Evolutionary conservation across 2,113 vertebrate genomes (phyloP).

Genomic region (Nycticryphes semicollaris): DNA sequence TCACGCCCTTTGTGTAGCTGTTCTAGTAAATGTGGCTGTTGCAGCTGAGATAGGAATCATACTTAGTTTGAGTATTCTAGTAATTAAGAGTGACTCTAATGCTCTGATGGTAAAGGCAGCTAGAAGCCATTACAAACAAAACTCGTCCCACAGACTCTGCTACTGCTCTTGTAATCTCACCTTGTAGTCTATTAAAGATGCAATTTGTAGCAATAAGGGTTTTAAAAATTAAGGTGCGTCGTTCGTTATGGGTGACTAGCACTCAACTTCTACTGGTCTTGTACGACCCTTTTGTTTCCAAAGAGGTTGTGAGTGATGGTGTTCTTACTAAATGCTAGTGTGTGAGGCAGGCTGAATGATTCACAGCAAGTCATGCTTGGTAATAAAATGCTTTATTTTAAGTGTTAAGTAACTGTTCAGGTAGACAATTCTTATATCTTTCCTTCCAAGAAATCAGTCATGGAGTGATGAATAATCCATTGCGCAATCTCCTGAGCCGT

Average conservation of each 20-base stretch:
- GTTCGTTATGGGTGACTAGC: background rate
- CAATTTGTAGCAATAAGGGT: background rate
- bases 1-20: background rate
- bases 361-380: background rate
- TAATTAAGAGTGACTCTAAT: constrained; percentile 1
- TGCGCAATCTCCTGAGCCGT: constrained; percentile 28
- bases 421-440: background rate
- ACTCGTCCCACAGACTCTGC: background rate
- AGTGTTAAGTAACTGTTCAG: background rate
- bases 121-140: background rate
- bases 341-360: background rate
- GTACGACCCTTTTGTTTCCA: background rate
- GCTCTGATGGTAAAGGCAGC: background rate
- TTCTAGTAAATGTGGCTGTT: background rate
- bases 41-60: background rate
- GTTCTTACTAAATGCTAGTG: background rate
- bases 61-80: background rate
- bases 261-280: background rate
- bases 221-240: background rate
- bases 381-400: background rate
- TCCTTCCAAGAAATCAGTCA: constrained; percentile 18
- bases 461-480: background rate
- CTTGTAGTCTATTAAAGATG: background rate
- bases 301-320: background rate
- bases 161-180: background rate